Percentiles rank a stretch among this genome's conserved stretches.
phyloP scores from a whole-genome alignment of 2,888 invertebrate species.

The Eulithis testata region DNA sequence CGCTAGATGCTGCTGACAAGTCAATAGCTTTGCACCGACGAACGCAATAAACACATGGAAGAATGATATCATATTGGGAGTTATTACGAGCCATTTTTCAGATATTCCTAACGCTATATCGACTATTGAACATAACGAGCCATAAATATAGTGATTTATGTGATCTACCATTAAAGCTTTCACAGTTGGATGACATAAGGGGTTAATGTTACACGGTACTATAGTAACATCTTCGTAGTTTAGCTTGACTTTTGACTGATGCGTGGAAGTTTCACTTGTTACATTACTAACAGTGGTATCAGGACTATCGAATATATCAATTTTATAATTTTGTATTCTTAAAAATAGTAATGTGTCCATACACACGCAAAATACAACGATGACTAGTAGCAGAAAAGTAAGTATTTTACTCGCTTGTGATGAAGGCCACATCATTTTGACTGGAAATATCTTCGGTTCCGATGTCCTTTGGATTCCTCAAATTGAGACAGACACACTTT shows the following conservation, averaged over 20 bases:
- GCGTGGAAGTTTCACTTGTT: slow-evolving; percentile 59
- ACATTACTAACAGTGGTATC: slow-evolving; percentile 39
- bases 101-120: slow-evolving; percentile 88
- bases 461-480: slow-evolving; percentile 20
- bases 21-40: slow-evolving; percentile 89
- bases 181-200: slow-evolving; percentile 91
- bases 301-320: slow-evolving; percentile 72
- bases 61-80: slow-evolving; percentile 93
- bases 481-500: slow-evolving; percentile 14
- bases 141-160: slow-evolving; percentile 92
- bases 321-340: slow-evolving; percentile 88
- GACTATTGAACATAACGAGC: slow-evolving; percentile 90
- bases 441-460: slow-evolving; percentile 16
- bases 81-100: slow-evolving; percentile 84
- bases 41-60: slow-evolving; percentile 91
- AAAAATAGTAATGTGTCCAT: slow-evolving; percentile 90
- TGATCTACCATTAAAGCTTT: slow-evolving; percentile 93
- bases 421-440: slow-evolving; percentile 88
- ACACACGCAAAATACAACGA: slow-evolving; percentile 86
- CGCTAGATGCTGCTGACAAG: slow-evolving; percentile 89
- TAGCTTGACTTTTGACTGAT: slow-evolving; percentile 46
- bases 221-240: slow-evolving; percentile 83
- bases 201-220: slow-evolving; percentile 89
- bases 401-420: slow-evolving; percentile 90
- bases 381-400: slow-evolving; percentile 81